phyloP scores from a whole-genome alignment of 2,797 vertebrate species.

The Vultur gryphus region DNA sequence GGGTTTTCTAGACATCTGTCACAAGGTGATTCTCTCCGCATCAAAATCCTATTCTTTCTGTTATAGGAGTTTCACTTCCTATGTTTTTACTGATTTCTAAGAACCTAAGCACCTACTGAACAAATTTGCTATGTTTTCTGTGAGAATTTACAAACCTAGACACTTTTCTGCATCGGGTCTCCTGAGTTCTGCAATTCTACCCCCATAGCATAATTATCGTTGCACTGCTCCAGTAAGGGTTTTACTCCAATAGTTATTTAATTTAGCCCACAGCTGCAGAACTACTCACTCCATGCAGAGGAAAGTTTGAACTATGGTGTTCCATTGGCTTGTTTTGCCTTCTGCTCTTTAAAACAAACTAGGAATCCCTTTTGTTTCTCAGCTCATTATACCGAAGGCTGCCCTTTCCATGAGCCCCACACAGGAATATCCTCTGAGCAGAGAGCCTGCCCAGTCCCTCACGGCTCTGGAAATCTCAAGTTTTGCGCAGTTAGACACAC shows the following conservation, averaged over 20 bases:
- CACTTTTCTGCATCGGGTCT: not conserved
- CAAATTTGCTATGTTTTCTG: not conserved
- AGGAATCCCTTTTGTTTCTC: not conserved
- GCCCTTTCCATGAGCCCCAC: not conserved
- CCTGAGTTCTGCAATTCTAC: not conserved
- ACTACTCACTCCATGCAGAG: not conserved
- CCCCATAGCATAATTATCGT: not conserved
- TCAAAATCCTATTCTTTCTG: not conserved
- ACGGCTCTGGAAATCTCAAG: not conserved
- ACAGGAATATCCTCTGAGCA: not conserved
- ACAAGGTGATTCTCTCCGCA: not conserved
- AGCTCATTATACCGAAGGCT: not conserved
- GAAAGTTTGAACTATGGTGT: not conserved
- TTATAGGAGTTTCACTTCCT: not conserved
- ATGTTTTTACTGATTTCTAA: not conserved
- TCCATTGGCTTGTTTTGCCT: not conserved
- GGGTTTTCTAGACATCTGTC: not conserved
- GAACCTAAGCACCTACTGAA: not conserved
- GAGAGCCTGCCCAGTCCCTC: not conserved
- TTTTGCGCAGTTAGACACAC: not conserved
- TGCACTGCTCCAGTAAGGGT: not conserved
- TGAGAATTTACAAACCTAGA: not conserved
- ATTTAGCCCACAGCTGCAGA: not conserved
- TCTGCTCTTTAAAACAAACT: not conserved
- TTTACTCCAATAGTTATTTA: not conserved